A percentile compares a stretch with the other conserved stretches of the same genome.
These are phyloP conservation scores for Vanacampus margaritifer DNA, from an alignment of 2,113 vertebrate species.

Conservation along the genomic window DNA sequence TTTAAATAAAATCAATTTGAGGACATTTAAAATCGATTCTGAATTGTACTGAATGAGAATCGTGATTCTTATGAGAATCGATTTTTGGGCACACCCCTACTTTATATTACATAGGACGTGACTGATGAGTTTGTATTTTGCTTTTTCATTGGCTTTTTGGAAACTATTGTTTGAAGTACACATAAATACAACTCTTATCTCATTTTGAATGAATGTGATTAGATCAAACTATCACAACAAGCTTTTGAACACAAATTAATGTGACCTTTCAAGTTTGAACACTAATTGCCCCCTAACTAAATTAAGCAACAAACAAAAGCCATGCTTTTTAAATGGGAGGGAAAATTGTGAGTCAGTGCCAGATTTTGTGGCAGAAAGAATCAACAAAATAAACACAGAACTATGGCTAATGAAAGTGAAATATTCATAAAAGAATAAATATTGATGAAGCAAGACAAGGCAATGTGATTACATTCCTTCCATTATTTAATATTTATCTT, in stretches of 20 bases:
- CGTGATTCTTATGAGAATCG: no score
- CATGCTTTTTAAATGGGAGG: constrained; percentile 26
- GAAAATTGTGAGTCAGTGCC: constrained; percentile 22
- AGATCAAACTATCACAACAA: background rate
- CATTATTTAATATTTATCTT: constrained; percentile 27
- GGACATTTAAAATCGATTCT: no score
- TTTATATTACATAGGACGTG: no score
- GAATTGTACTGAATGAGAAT: no score
- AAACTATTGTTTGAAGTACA: no score
- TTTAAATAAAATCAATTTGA: no score
- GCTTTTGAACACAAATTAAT: background rate
- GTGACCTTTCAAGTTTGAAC: background rate
- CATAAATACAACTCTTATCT: no score
- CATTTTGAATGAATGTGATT: background rate
- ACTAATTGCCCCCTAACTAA: constrained; percentile 13
- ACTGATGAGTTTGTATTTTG: no score
- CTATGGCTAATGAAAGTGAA: constrained; percentile 20
- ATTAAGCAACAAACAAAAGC: background rate
- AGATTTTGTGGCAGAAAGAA: constrained; percentile 40
- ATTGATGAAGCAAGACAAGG: constrained; percentile 20
- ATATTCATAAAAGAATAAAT: constrained; percentile 33
- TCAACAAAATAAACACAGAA: constrained; percentile 7
- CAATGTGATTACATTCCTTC: constrained; percentile 14
- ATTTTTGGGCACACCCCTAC: no score
- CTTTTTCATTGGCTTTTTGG: no score